Conservation (phyloP, 2,797 vertebrate genomes). For the Merluccius polli region DNA sequence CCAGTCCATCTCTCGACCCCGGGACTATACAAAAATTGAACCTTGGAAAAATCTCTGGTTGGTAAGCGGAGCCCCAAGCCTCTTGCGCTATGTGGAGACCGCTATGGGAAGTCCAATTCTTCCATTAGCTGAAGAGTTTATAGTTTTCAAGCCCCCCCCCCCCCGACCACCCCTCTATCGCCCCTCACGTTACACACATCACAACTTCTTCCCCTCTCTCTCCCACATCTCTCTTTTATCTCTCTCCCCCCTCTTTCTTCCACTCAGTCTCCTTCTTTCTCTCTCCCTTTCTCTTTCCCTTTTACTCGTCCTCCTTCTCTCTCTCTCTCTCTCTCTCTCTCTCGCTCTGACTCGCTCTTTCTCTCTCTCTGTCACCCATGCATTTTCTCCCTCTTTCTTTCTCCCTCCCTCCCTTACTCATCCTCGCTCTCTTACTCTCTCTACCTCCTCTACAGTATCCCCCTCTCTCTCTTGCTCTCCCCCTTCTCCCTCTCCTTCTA, state of each 20-base stretch:
- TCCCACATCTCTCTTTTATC: conserved; percentile 4
- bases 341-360: too few relatives aligned
- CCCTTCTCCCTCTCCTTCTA: too few relatives aligned
- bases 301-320: too few relatives aligned
- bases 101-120: not conserved
- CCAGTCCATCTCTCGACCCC: not conserved
- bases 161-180: conserved; percentile 2
- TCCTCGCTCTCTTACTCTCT: conserved; percentile 13
- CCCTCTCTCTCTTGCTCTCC: conserved; percentile 9
- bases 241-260: conserved; percentile 16
- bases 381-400: conserved; percentile 15
- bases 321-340: too few relatives aligned
- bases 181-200: not conserved
- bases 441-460: conserved; percentile 9
- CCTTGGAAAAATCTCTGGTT: not conserved
- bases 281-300: too few relatives aligned
- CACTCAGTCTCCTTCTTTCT: too few relatives aligned
- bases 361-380: conserved; percentile 8
- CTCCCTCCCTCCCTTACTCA: conserved; percentile 8
- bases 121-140: conserved; percentile 37
- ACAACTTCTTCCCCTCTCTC: conserved; percentile 15
- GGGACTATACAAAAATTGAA: not conserved
- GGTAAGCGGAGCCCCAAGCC: too few relatives aligned
- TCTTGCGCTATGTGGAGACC: too few relatives aligned
- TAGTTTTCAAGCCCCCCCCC: conserved; percentile 35